Evolutionary conservation across 1,140 invertebrate genomes (phyloP).

Genomic region (Achroia grisella): DNA sequence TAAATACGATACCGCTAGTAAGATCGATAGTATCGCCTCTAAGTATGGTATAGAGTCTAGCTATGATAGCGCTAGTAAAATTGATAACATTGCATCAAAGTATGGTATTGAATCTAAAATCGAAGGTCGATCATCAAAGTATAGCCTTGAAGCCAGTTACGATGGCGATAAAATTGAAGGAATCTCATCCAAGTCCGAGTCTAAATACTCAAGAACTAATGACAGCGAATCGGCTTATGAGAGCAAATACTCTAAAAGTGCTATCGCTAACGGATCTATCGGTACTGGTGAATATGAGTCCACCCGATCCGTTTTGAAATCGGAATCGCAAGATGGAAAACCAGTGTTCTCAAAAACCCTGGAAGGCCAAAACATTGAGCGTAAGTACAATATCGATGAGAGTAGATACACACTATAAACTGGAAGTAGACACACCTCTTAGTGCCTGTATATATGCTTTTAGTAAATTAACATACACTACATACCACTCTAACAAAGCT

Average conservation of each 20-base stretch:
- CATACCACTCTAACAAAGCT: slow-evolving; percentile 55
- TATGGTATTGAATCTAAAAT: slow-evolving; percentile 34
- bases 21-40: slow-evolving; percentile 25
- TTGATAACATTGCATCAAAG: slow-evolving; percentile 26
- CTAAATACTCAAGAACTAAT: slow-evolving; percentile 56
- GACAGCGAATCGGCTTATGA: slow-evolving; percentile 48
- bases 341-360: slow-evolving; percentile 83
- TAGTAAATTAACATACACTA: slow-evolving; percentile 60
- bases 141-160: slow-evolving; percentile 30
- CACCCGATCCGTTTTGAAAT: slow-evolving; percentile 38
- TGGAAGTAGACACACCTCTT: slow-evolving; percentile 43
- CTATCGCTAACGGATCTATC: slow-evolving; percentile 46
- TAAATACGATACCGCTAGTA: slow-evolving; percentile 18
- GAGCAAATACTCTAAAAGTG: slow-evolving; percentile 41
- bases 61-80: slow-evolving; percentile 20
- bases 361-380: slow-evolving; percentile 83
- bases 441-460: slow-evolving; percentile 68
- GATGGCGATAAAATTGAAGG: slow-evolving; percentile 45
- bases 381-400: slow-evolving; percentile 75
- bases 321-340: slow-evolving; percentile 71
- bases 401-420: slow-evolving; percentile 24
- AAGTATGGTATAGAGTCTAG: slow-evolving; percentile 30
- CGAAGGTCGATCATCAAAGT: slow-evolving; percentile 40
- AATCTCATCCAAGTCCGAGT: slow-evolving; percentile 41
- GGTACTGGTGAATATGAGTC: slow-evolving; percentile 29